Evolutionary conservation across 2,797 vertebrate species (phyloP).

Genomic region (Leontopithecus rosalia): DNA sequence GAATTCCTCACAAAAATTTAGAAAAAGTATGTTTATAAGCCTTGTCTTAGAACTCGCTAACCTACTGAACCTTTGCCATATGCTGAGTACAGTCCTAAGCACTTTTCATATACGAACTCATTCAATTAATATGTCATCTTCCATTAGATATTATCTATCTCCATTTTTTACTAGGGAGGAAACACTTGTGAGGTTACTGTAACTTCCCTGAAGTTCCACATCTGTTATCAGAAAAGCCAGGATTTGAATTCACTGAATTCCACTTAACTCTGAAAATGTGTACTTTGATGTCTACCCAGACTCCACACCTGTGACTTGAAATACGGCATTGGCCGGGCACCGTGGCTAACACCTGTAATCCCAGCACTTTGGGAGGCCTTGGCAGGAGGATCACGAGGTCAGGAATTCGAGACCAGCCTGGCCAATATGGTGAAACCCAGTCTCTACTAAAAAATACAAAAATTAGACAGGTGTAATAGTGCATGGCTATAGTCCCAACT

Average conservation of each 20-base stretch:
- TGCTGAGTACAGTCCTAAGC: not conserved
- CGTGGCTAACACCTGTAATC: too few relatives aligned
- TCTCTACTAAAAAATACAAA: too few relatives aligned
- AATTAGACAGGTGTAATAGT: too few relatives aligned
- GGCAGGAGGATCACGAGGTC: too few relatives aligned
- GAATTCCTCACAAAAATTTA: not conserved
- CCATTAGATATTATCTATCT: not conserved
- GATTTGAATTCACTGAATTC: slow-evolving; percentile 19
- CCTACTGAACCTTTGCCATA: not conserved
- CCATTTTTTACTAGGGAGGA: not conserved
- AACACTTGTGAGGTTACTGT: not conserved
- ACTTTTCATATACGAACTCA: not conserved
- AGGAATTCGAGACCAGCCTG: too few relatives aligned
- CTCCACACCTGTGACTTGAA: not conserved
- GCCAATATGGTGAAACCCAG: too few relatives aligned
- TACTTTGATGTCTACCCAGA: not conserved
- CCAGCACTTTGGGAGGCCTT: too few relatives aligned
- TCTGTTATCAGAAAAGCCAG: not conserved
- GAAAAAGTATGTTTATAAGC: not conserved
- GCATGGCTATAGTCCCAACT: too few relatives aligned
- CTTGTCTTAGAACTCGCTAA: not conserved
- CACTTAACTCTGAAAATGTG: slow-evolving; percentile 22
- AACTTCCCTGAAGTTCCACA: not conserved
- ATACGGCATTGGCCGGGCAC: not conserved
- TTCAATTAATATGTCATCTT: not conserved